Percentiles rank a stretch among this genome's conserved stretches.
These are phyloP conservation scores for Suillia variegata DNA, from an alignment of 2,888 invertebrate species.

Conservation along the genomic window DNA sequence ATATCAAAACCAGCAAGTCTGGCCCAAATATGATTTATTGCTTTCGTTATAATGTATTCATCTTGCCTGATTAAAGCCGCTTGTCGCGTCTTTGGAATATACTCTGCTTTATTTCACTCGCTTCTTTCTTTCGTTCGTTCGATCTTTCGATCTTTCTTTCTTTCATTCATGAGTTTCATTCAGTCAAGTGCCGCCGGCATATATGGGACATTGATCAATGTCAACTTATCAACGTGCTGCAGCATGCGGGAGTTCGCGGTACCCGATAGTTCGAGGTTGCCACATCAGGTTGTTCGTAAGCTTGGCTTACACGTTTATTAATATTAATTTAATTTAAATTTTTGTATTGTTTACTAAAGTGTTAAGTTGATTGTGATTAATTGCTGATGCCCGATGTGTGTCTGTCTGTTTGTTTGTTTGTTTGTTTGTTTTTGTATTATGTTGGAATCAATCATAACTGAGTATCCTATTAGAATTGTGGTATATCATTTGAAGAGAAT, in stretches of 20 bases:
- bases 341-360: constrained; percentile 3
- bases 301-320: constrained; percentile 7
- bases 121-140: neutral
- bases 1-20: too few species aligned
- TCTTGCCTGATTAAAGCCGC: neutral
- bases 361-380: neutral
- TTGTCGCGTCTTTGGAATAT: neutral
- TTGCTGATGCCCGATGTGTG: too few species aligned
- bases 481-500: too few species aligned
- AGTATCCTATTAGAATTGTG: too few species aligned
- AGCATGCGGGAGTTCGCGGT: neutral
- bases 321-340: constrained; percentile 9
- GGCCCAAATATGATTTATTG: neutral
- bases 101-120: neutral
- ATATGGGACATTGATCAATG: constrained; percentile 12
- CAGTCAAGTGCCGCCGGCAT: neutral
- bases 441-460: too few species aligned
- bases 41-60: neutral
- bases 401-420: too few species aligned
- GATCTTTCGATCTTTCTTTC: neutral
- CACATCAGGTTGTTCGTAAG: neutral
- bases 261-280: neutral
- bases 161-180: constrained; percentile 10
- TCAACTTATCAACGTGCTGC: constrained; percentile 1
- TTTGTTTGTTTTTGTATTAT: too few species aligned